phyloP scores from a whole-genome alignment of 2,113 vertebrate species.

The Eonycteris spelaea region DNA sequence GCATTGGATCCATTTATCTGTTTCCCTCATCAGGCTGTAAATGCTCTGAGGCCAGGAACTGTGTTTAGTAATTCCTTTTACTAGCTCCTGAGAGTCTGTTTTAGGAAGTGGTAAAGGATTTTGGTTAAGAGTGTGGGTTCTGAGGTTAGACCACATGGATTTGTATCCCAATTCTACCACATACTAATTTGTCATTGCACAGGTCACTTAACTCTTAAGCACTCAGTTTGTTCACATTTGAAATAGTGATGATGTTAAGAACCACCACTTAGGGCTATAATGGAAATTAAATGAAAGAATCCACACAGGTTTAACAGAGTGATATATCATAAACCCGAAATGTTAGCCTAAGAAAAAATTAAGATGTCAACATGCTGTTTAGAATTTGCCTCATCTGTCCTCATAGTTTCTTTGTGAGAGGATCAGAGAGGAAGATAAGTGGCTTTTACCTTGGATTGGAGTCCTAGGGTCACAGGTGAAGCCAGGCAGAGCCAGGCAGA shows the following conservation, averaged over 20 bases:
- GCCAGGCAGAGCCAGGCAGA: background rate
- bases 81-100: conserved; percentile 4
- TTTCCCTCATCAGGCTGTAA: background rate
- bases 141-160: conserved; percentile 1
- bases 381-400: background rate
- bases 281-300: background rate
- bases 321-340: background rate
- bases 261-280: background rate
- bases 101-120: conserved; percentile 34
- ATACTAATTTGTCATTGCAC: background rate
- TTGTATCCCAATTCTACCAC: background rate
- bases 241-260: background rate
- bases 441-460: fast-evolving
- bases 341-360: background rate
- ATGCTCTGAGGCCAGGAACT: background rate
- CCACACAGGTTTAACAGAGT: background rate
- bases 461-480: background rate
- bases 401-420: background rate
- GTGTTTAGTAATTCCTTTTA: background rate
- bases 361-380: background rate
- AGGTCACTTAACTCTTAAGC: background rate
- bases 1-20: background rate
- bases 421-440: background rate
- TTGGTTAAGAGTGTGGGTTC: background rate
- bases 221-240: background rate